Percentiles rank a stretch among this genome's conserved stretches.
Conservation (phyloP, 2,797 vertebrate species). For the Phataginus tricuspis region DNA sequence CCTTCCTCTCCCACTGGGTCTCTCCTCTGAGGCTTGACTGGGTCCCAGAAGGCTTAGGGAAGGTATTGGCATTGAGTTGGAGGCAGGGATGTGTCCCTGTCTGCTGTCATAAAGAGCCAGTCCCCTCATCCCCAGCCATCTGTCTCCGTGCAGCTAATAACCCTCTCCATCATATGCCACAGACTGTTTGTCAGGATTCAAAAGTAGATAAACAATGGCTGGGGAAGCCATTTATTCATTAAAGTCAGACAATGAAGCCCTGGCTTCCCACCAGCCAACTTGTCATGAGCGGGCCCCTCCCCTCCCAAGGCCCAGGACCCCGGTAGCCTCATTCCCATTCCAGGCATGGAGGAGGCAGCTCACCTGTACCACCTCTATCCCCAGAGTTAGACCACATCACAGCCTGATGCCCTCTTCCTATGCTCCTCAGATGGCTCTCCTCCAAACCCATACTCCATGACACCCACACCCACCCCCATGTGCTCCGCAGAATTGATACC, state of each 20-base stretch:
- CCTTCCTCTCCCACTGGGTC: neutral
- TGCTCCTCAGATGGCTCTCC: neutral
- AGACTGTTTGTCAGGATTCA: constrained; percentile 84
- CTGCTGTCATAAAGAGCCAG: constrained; percentile 78
- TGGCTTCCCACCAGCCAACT: neutral
- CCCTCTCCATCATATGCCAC: constrained; percentile 84
- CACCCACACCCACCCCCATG: neutral
- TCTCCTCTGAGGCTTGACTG: neutral
- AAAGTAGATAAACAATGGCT: constrained; percentile 83
- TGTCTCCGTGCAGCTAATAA: constrained; percentile 87
- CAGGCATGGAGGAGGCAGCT: neutral
- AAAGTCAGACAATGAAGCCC: constrained; percentile 55
- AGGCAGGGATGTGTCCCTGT: neutral
- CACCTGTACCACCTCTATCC: neutral
- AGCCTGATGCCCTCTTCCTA: neutral
- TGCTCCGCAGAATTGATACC: neutral
- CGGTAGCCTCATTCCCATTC: neutral
- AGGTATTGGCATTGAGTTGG: neutral
- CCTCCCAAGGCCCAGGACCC: neutral
- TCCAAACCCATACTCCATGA: neutral
- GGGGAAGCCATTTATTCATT: constrained; percentile 75
- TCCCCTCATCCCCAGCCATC: constrained; percentile 84
- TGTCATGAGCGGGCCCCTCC: neutral
- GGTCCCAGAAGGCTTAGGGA: constrained; percentile 18
- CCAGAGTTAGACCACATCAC: neutral